Base-by-base conservation (phyloP, 2,888 invertebrate species). In the Euclidia mi region DNA sequence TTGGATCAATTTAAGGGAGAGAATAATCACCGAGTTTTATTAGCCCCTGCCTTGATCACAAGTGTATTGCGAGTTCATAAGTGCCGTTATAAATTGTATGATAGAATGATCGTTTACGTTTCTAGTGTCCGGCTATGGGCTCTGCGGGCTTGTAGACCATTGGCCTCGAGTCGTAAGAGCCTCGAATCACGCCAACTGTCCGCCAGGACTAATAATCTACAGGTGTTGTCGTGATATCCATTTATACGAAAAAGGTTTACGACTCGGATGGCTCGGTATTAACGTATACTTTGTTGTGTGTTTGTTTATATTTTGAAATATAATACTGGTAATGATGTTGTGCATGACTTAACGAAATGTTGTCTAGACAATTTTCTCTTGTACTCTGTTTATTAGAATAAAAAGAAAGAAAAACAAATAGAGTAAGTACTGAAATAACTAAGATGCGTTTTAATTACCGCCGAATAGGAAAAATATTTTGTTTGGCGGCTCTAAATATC, bases 1-100 rank as follows among this genome's bases (percentile, higher is more conserved):
- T 81, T 77, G 77, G 85, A 85, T 83, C 84, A 83, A 83, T 84
- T 82, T 81, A 69, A 76, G 73, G 50, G 62, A 70, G 66, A n/a
- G n/a, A n/a, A n/a, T n/a, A n/a, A n/a, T n/a, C n/a, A n/a, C n/a
- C n/a, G n/a, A n/a, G n/a, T n/a, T n/a, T n/a, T n/a, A n/a, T n/a
- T n/a, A n/a, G n/a, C n/a, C n/a, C n/a, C n/a, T n/a, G n/a, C n/a
- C n/a, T n/a, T n/a, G n/a, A n/a, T n/a, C n/a, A n/a, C 84, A 81
- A 83, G 85, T 72, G 65, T 69, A 68, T 68, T 72, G 69, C 79
- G 86, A 87, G 84, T 87, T 85, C 83, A 88, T 89, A 87, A 88
- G 82, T 78, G 81, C 70, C 59, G 79, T 71, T 62, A 78, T 87
- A 84, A 85, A 88, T 84, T 83, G 77, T 75, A 80, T 74, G 79